Base-by-base conservation (phyloP, 2,888 invertebrate genomes). In the Pilophorus perplexus region DNA sequence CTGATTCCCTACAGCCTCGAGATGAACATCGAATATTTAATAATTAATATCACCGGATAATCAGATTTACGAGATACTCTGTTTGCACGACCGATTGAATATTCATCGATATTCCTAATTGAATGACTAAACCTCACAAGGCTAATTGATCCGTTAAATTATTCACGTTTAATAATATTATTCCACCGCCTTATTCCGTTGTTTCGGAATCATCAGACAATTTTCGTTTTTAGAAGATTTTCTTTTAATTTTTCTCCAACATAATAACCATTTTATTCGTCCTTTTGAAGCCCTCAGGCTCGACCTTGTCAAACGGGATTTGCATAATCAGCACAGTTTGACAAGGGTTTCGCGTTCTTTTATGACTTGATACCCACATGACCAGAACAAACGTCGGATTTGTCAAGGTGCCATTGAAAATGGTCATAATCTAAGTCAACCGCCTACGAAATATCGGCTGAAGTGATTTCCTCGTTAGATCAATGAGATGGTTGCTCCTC, bases 271-370 rank as follows among this genome's bases (percentile, higher is more conserved):
- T 12, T 42, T 42, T 42, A 18, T 16, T 3, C 20, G 16, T n/a
- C n/a, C 20, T 42, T 42, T 3, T 42, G 3, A 5, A n/a, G 40
- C 4, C 3, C n/a, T 2, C 2, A 2, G 2, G 42, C 42, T 20
- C 12, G 48, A 10, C 48, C 48, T 48, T 48, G 48, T 48, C 10
- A 23, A 20, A 48, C 48, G 48, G 25, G 48, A 22, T 48, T 22
- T 22, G 48, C 23, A 25, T 48, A 25, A 22, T 46, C 23, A 22
- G 48, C 48, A 20, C 6, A 16, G 40, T 3, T 40, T 40, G 40
- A 40, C 40, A 40, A 16, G 16, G 42, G 42, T 18, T 14, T 8
- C 8, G 6, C 6, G 42, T n/a, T 2, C 16, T 42, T 42, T 12
- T n/a, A 42, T 42, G 20, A 42, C 16, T 42, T 42, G 1, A 14